Conservation (phyloP, 2,113 vertebrate species). For the Isurus oxyrinchus region DNA sequence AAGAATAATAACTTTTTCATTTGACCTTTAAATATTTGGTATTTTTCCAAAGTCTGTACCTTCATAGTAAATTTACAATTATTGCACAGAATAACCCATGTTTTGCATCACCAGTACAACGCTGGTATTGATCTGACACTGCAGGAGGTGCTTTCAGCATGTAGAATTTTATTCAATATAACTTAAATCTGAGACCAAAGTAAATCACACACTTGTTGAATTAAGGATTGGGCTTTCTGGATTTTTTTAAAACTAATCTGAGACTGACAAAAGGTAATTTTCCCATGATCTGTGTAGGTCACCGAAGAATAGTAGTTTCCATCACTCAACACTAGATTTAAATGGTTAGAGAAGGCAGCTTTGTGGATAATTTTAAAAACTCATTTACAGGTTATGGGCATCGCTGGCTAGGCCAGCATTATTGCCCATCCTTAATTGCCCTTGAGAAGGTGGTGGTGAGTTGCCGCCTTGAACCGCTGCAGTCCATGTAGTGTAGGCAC, state of each 20-base stretch:
- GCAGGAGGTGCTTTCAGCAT: neutral
- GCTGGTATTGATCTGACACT: neutral
- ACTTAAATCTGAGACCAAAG: neutral
- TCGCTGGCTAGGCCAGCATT: too few species aligned
- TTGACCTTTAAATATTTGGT: neutral
- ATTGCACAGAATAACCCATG: neutral
- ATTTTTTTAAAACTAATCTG: neutral
- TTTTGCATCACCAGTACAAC: neutral
- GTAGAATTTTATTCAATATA: neutral
- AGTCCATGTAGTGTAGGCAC: too few species aligned
- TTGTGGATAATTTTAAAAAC: neutral
- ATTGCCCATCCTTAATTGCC: too few species aligned
- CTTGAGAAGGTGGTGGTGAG: too few species aligned
- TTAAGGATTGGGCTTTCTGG: neutral
- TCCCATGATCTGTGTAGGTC: neutral
- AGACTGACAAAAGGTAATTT: neutral
- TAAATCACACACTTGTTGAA: neutral
- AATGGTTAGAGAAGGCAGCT: neutral
- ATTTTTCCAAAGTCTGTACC: neutral
- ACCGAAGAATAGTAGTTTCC: neutral
- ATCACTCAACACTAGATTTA: neutral
- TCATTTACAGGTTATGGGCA: too few species aligned
- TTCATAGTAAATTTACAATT: neutral
- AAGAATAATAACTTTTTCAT: neutral
- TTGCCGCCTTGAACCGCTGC: too few species aligned